These are phyloP conservation scores for Troglohyphantes excavatus DNA, from an alignment of 2,888 invertebrate genomes.

Conservation along the genomic window DNA sequence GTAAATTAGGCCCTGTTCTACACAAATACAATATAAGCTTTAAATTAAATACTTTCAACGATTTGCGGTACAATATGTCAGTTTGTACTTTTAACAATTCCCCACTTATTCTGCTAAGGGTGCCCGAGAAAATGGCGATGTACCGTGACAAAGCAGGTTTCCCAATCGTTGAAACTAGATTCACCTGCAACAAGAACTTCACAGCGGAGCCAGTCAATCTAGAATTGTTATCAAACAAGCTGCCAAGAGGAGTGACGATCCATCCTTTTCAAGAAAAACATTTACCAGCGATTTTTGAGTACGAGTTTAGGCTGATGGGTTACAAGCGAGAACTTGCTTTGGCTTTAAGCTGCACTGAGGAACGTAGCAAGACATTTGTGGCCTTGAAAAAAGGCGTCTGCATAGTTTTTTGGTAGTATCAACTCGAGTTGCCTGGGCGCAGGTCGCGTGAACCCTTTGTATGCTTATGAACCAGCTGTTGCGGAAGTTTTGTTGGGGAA, in stretches of 20 bases:
- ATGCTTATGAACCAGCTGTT: slow-evolving; percentile 60
- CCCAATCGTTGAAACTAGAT: neutral
- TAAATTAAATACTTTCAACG: too few relatives aligned
- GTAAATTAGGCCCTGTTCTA: too few relatives aligned
- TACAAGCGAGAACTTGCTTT: slow-evolving; percentile 31
- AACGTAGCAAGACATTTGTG: slow-evolving; percentile 29
- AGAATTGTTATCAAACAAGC: neutral
- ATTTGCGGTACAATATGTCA: too few relatives aligned
- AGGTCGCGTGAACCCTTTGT: slow-evolving; percentile 65
- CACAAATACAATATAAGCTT: too few relatives aligned
- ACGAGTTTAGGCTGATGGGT: slow-evolving; percentile 7
- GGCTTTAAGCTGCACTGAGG: slow-evolving; percentile 7
- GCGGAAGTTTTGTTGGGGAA: slow-evolving; percentile 48
- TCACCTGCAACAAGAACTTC: neutral
- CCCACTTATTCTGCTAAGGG: neutral
- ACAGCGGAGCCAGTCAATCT: neutral
- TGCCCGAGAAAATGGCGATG: neutral
- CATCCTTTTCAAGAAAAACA: neutral
- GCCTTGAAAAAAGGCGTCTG: slow-evolving; percentile 36
- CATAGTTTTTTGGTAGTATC: slow-evolving; percentile 35
- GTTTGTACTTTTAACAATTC: too few relatives aligned
- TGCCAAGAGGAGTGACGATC: neutral
- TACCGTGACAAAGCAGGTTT: slow-evolving; percentile 59
- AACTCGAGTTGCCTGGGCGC: neutral
- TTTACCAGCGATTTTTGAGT: slow-evolving; percentile 25